phyloP scores from a whole-genome alignment of 2,888 invertebrate species.

The Drosophila sordidula region DNA sequence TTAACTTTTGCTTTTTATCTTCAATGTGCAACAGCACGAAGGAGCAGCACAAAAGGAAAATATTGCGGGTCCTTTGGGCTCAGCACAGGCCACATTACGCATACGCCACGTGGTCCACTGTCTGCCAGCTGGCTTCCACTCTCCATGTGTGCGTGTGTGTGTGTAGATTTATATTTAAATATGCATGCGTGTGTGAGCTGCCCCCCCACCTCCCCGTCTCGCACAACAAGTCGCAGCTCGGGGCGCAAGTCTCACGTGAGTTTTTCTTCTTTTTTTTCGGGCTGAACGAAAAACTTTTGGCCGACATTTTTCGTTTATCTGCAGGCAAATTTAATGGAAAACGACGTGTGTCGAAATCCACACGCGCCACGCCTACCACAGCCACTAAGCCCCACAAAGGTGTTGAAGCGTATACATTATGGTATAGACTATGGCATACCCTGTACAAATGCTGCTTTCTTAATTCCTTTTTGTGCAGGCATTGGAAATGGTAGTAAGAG shows the following conservation, averaged over 20 bases:
- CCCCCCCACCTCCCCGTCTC: too few relatives aligned
- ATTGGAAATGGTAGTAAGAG: too few relatives aligned
- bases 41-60: conserved; percentile 32
- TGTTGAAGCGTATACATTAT: neutral
- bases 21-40: conserved; percentile 74
- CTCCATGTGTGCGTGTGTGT: neutral
- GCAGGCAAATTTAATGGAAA: conserved; percentile 76
- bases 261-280: conserved; percentile 13
- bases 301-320: conserved; percentile 75
- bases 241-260: conserved; percentile 60
- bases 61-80: conserved; percentile 58
- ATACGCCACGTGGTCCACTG: conserved; percentile 61
- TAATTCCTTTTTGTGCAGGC: too few relatives aligned
- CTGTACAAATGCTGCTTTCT: neutral
- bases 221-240: conserved; percentile 21
- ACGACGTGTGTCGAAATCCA: conserved; percentile 63
- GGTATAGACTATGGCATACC: conserved; percentile 19
- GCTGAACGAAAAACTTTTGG: conserved; percentile 47
- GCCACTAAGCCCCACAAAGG: conserved; percentile 14
- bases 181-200: conserved; percentile 15
- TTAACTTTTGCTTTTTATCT: conserved; percentile 82
- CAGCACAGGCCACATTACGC: conserved; percentile 66
- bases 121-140: neutral
- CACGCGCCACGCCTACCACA: conserved; percentile 41
- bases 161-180: neutral